Evolutionary conservation across 2,888 invertebrate species (phyloP).

Genomic region (Drosophila tripunctata): DNA sequence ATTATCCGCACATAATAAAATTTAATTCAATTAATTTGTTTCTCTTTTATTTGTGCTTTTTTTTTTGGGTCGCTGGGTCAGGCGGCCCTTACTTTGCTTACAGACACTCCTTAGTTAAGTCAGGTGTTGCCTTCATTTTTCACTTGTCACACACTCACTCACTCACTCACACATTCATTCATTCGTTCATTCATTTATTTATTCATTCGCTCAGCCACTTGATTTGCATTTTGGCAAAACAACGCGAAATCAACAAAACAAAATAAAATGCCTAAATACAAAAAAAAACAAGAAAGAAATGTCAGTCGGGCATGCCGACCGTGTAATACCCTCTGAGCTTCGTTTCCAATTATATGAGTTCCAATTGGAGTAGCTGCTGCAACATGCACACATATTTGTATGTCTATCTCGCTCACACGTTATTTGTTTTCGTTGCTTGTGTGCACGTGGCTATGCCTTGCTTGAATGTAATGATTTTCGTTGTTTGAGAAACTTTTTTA

Average conservation of each 20-base stretch:
- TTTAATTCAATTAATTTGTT: constrained; percentile 69
- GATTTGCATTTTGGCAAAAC: constrained; percentile 66
- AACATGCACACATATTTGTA: too few species aligned
- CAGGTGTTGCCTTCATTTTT: constrained; percentile 64
- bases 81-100: neutral
- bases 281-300: too few species aligned
- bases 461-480: too few species aligned
- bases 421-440: too few species aligned
- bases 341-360: too few species aligned
- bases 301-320: too few species aligned
- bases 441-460: too few species aligned
- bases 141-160: constrained; percentile 36
- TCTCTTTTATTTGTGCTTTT: neutral
- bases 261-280: constrained; percentile 44
- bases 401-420: too few species aligned
- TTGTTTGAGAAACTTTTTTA: too few species aligned
- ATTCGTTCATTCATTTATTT: constrained; percentile 37
- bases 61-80: constrained; percentile 70
- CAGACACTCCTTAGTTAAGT: constrained; percentile 32
- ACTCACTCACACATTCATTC: constrained; percentile 17
- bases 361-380: too few species aligned
- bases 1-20: constrained; percentile 44
- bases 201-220: constrained; percentile 46
- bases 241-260: constrained; percentile 43
- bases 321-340: too few species aligned